Evolutionary conservation across 2,113 vertebrate genomes (phyloP), one percentile per base, ranked within the genome.

Genomic region (Echinops telfairi): DNA sequence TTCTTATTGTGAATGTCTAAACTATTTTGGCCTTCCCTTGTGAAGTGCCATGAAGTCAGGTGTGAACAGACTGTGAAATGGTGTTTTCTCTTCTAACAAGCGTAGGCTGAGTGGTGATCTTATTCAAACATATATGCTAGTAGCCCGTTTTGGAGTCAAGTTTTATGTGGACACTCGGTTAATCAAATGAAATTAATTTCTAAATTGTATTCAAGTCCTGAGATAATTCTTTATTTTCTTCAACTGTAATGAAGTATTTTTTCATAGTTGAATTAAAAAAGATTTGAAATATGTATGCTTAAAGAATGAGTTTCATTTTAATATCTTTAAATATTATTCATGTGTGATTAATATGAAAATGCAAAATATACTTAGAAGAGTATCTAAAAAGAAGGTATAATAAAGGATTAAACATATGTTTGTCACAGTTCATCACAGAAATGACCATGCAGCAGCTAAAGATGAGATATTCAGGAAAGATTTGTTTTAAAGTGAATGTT

Each of bases 1-100:
- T 88, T 96, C 83, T 95, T 88, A 94, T 47, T 96, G 85, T 86
- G 75, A 94, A 86, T 84, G 86, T 96, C 90, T 94, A 93, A 96
- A 94, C 86, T 92, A 12, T 76, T 96, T 97, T 90, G 66, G 71
- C 60, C 71, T 96, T 95, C 58, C 53, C 92, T 90, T 57, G 75
- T 89, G 95, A 96, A 95, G 60, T 78, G 76, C 70, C 95, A 83
- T 93, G 80, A 90, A 93, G 79, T 93, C 79, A 89, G 71, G 71
- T 90, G 60, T 92, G 88, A 94, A 95, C 8, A 94, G 86, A 95
- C 95, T 95, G 66, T 82, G 89, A 94, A 94, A 94, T 62, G 82
- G 86, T 91, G 31, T 95, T 95, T 95, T 57, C 71, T 77, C 43
- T 16, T 76, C 15, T 43, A 80, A 40, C 43, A 68, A 84, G 20